These are phyloP conservation scores for Tamias sibiricus DNA, from an alignment of 2,113 vertebrate species.

Conservation along the genomic window DNA sequence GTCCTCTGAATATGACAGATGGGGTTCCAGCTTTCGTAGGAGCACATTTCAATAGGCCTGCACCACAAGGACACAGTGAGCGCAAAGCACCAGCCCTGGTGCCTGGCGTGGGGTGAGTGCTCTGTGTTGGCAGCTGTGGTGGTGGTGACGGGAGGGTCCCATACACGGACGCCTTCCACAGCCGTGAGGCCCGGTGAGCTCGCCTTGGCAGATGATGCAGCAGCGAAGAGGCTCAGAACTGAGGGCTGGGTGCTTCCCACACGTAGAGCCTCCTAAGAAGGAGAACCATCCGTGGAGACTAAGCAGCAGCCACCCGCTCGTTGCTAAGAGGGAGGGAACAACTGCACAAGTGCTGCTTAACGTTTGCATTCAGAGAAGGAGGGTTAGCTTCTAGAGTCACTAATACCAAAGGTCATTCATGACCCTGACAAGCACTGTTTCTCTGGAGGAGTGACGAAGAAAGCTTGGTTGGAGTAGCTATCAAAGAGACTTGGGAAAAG, in stretches of 20 bases:
- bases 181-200: neutral
- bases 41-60: neutral
- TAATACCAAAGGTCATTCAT: neutral
- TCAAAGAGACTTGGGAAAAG: neutral
- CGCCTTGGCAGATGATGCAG: neutral
- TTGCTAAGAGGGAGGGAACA: neutral
- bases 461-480: neutral
- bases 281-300: neutral
- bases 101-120: neutral
- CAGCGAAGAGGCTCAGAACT: neutral
- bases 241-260: neutral
- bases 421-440: neutral
- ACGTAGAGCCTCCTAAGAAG: neutral
- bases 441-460: neutral
- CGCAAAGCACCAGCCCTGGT: neutral
- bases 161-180: neutral
- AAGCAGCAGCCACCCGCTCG: neutral
- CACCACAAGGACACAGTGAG: neutral
- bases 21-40: neutral
- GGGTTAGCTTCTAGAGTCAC: neutral
- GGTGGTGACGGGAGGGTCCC: neutral
- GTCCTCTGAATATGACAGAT: neutral
- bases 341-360: neutral
- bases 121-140: neutral
- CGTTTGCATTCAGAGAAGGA: neutral